phyloP scores from a whole-genome alignment of 2,888 invertebrate genomes.

The Lasioglossum zephyrum region DNA sequence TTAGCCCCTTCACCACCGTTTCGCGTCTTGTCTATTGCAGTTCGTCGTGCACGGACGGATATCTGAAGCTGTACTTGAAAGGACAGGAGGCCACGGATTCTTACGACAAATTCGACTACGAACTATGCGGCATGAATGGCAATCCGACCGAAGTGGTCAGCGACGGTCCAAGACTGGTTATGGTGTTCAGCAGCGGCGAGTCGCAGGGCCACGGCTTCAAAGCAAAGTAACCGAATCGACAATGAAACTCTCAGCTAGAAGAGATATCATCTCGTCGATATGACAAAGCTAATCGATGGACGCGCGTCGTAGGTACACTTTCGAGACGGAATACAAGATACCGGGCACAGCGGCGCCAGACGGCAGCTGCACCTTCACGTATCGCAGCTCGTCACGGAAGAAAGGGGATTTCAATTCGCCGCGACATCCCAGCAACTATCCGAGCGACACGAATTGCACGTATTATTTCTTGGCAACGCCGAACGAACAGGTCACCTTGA shows the following conservation, averaged over 20 bases:
- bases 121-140: slow-evolving; percentile 93
- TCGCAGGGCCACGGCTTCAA: slow-evolving; percentile 96
- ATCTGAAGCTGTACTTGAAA: slow-evolving; percentile 95
- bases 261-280: no score
- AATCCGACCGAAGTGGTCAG: slow-evolving; percentile 93
- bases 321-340: slow-evolving; percentile 93
- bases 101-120: slow-evolving; percentile 96
- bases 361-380: slow-evolving; percentile 96
- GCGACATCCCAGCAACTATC: slow-evolving; percentile 98
- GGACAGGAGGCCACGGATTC: slow-evolving; percentile 97
- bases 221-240: slow-evolving; percentile 84
- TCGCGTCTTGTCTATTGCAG: slow-evolving; percentile 82
- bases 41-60: slow-evolving; percentile 92
- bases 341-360: slow-evolving; percentile 97
- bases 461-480: slow-evolving; percentile 94
- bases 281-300: neutral
- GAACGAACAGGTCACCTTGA: slow-evolving; percentile 95
- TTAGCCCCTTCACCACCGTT: neutral
- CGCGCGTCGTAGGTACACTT: slow-evolving; percentile 83
- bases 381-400: slow-evolving; percentile 94
- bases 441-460: slow-evolving; percentile 96
- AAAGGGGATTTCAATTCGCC: slow-evolving; percentile 98
- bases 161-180: slow-evolving; percentile 95
- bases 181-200: slow-evolving; percentile 98
- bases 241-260: neutral